Conservation (phyloP, 2,113 vertebrate species). For the Onychorhynchus coronatus region DNA sequence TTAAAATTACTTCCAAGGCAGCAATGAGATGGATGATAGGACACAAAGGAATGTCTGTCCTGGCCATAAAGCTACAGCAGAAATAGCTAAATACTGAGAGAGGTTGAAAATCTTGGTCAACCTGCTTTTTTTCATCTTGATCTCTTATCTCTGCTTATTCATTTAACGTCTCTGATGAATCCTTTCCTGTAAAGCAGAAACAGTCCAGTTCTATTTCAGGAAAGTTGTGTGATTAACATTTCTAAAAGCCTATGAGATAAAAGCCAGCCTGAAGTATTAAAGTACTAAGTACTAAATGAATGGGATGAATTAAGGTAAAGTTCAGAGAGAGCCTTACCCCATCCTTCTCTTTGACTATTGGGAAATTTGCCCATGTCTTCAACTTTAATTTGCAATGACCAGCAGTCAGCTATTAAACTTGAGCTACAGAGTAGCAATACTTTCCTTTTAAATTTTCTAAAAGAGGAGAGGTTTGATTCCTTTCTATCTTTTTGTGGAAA, state of each 20-base stretch:
- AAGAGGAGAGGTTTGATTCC: neutral
- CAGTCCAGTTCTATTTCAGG: slow-evolving; percentile 11
- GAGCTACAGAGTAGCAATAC: neutral
- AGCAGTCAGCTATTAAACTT: neutral
- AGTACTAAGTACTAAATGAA: neutral
- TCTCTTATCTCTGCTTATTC: neutral
- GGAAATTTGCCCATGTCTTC: neutral
- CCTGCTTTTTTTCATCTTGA: neutral
- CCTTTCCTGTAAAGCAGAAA: slow-evolving; percentile 42
- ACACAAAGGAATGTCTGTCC: neutral
- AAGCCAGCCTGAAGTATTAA: neutral
- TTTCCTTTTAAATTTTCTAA: neutral
- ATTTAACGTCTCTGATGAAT: neutral
- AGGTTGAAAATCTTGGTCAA: neutral
- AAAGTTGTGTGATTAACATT: neutral
- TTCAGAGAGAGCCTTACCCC: neutral
- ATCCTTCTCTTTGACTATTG: neutral
- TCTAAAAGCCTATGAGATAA: neutral
- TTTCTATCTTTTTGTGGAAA: neutral
- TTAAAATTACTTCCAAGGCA: neutral
- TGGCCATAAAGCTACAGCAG: neutral
- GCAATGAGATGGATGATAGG: neutral
- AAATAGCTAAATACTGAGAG: neutral
- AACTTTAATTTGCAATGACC: neutral
- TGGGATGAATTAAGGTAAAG: neutral